Percentiles rank a stretch among this genome's conserved stretches.
phyloP scores from a whole-genome alignment of 2,113 vertebrate species.

The Hyaena hyaena region DNA sequence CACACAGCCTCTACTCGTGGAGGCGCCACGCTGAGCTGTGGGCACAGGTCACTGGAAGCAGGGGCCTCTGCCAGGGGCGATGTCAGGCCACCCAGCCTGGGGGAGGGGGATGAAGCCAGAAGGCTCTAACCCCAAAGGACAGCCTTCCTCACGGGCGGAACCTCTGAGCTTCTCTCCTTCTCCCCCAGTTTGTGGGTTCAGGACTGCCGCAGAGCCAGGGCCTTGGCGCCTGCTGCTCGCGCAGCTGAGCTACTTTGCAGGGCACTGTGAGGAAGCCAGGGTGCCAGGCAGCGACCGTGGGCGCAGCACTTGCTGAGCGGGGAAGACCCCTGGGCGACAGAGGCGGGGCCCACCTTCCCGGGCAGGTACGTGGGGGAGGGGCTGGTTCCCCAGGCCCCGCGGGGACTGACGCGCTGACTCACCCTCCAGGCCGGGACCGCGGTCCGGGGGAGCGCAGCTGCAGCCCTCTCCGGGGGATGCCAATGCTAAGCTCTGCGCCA shows the following conservation, averaged over 20 bases:
- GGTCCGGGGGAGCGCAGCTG: background rate
- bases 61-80: background rate
- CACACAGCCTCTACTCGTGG: background rate
- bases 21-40: too few relatives aligned
- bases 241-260: background rate
- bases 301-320: accelerated
- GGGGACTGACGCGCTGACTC: background rate
- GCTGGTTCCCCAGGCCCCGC: background rate
- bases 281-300: background rate
- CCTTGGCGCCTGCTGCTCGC: background rate
- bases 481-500: accelerated
- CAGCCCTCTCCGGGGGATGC: background rate
- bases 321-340: background rate
- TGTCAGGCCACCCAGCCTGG: background rate
- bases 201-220: background rate
- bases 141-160: background rate
- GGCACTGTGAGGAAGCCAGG: background rate
- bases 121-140: background rate
- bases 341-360: background rate
- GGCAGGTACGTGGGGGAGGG: background rate
- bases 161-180: background rate
- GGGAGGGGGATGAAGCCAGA: accelerated
- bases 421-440: background rate
- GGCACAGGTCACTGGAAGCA: background rate
- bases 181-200: too few relatives aligned